phyloP scores from a whole-genome alignment of 2,113 vertebrate species.

The Stomatorhinus ivindoensis region DNA sequence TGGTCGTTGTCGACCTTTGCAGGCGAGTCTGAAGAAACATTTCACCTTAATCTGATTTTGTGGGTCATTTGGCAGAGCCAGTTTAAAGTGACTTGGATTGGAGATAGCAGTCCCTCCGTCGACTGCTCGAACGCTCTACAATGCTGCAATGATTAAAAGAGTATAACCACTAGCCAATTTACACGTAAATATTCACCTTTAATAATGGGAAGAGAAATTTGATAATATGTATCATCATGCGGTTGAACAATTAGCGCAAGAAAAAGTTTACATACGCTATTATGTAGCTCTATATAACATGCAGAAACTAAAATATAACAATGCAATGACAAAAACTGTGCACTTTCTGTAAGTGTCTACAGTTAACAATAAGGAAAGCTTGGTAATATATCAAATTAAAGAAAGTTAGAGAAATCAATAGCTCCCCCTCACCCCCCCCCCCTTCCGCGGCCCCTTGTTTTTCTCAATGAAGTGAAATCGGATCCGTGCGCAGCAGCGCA shows the following conservation, averaged over 20 bases:
- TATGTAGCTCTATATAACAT: not conserved
- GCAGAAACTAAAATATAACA: not conserved
- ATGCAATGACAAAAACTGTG: not conserved
- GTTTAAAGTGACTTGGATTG: not conserved
- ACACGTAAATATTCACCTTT: not conserved
- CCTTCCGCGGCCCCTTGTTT: conserved; percentile 50
- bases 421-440: conserved; percentile 20
- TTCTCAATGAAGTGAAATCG: conserved; percentile 68
- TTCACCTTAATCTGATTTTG: not conserved
- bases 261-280: not conserved
- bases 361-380: not conserved
- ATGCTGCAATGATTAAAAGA: not conserved
- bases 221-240: not conserved
- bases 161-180: not conserved
- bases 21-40: not conserved
- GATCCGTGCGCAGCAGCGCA: conserved; percentile 45
- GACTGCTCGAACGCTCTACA: not conserved
- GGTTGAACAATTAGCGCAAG: not conserved
- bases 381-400: not conserved
- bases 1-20: not conserved
- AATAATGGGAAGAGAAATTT: not conserved
- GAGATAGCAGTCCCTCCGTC: not conserved
- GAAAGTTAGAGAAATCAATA: not conserved
- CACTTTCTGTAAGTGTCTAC: not conserved
- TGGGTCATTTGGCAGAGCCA: not conserved